A percentile compares a stretch with the other conserved stretches of the same genome.
Conservation (phyloP, 2,113 vertebrate genomes). For the Pluvianellus socialis region DNA sequence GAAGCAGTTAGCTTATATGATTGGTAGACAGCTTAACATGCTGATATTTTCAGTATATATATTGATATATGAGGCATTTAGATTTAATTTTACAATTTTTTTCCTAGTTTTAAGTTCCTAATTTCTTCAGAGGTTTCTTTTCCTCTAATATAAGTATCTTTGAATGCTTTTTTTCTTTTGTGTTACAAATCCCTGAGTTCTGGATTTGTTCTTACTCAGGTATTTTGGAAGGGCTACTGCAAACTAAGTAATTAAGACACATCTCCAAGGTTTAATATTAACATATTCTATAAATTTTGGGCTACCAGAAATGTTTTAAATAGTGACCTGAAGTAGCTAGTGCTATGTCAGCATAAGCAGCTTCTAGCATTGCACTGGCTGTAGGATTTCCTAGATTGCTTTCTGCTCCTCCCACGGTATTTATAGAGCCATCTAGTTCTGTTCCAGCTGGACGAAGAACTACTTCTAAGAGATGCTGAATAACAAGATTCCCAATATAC, state of each 20-base stretch:
- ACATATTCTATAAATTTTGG: background rate
- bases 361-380: conserved; percentile 37
- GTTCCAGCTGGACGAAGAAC: conserved; percentile 26
- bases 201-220: background rate
- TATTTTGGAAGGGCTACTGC: background rate
- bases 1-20: background rate
- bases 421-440: conserved; percentile 19
- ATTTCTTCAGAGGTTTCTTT: background rate
- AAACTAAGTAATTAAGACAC: background rate
- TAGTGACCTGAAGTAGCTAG: conserved; percentile 34
- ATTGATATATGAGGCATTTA: background rate
- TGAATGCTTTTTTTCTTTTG: background rate
- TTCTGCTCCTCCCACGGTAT: conserved; percentile 20
- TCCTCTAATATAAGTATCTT: background rate
- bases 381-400: conserved; percentile 34
- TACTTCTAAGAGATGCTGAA: conserved; percentile 31
- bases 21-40: background rate
- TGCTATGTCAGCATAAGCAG: conserved; percentile 23
- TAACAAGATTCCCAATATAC: background rate
- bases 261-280: background rate
- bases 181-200: background rate
- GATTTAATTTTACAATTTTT: background rate
- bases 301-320: background rate
- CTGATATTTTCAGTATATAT: background rate
- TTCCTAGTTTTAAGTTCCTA: background rate